phyloP scores from a whole-genome alignment of 2,888 invertebrate species.

The Drosophila siamana region DNA sequence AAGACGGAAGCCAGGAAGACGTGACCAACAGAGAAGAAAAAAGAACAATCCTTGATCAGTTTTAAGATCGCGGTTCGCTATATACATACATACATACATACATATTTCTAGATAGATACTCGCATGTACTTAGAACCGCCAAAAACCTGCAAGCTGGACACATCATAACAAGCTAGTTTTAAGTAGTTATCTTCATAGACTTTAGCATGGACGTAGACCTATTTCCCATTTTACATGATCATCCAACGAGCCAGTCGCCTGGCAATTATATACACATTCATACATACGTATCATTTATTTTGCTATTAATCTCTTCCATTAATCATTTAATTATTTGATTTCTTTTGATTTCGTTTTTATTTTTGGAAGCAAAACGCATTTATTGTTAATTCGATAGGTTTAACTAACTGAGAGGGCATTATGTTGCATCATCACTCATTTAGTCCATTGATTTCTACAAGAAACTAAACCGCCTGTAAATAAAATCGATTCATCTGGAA shows the following conservation, averaged over 20 bases:
- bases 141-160: slow-evolving; percentile 37
- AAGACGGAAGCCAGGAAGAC: no score
- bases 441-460: slow-evolving; percentile 65
- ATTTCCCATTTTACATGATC: slow-evolving; percentile 18
- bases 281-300: slow-evolving; percentile 3
- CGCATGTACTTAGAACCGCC: slow-evolving; percentile 36
- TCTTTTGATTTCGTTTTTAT: neutral
- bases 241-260: slow-evolving; percentile 23
- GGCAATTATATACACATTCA: slow-evolving; percentile 11
- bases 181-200: slow-evolving; percentile 44
- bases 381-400: slow-evolving; percentile 44
- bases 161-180: slow-evolving; percentile 38
- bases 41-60: slow-evolving; percentile 3
- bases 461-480: slow-evolving; percentile 66
- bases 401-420: slow-evolving; percentile 23
- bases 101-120: neutral
- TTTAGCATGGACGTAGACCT: slow-evolving; percentile 22
- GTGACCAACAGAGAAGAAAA: neutral
- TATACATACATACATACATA: no score
- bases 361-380: slow-evolving; percentile 54
- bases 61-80: slow-evolving; percentile 9
- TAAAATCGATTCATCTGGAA: slow-evolving; percentile 38
- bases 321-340: slow-evolving; percentile 7
- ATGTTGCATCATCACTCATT: slow-evolving; percentile 27
- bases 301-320: slow-evolving; percentile 5